A percentile compares a stretch with the other conserved stretches of the same genome.
phyloP scores from a whole-genome alignment of 2,797 vertebrate genomes.

The Catostomus latipinnis region DNA sequence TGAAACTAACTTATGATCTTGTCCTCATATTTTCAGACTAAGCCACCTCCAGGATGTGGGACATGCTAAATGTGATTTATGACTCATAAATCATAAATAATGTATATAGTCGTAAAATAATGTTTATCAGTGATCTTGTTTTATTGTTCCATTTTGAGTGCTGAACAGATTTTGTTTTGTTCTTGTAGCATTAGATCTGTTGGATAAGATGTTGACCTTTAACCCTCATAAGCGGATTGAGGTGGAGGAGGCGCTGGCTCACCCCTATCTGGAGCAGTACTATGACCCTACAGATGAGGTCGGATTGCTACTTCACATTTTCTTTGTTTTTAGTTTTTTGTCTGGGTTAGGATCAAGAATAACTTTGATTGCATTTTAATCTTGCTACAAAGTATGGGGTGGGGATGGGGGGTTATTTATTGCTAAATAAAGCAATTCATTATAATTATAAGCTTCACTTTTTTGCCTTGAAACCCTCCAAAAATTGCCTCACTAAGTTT shows the following conservation, averaged over 20 bases:
- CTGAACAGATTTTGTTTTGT: background rate
- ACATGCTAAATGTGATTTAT: background rate
- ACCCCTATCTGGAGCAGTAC: conserved; percentile 92
- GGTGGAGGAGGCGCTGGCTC: conserved; percentile 88
- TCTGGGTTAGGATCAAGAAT: too few species aligned
- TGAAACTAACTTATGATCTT: background rate
- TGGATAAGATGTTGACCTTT: conserved; percentile 91
- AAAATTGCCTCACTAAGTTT: too few species aligned
- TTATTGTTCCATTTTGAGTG: background rate
- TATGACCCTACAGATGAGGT: conserved; percentile 91
- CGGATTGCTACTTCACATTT: background rate
- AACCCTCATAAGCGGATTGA: conserved; percentile 91
- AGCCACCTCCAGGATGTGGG: background rate
- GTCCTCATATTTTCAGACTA: background rate
- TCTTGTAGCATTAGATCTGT: conserved; percentile 81
- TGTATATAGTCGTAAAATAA: background rate
- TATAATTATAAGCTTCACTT: too few species aligned
- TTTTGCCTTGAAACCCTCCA: too few species aligned
- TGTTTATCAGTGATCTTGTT: background rate
- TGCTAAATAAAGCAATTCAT: too few species aligned
- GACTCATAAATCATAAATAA: background rate
- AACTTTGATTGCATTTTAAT: background rate
- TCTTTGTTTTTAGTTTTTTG: too few species aligned
- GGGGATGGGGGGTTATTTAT: too few species aligned
- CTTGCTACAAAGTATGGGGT: background rate